phyloP scores from a whole-genome alignment of 2,888 invertebrate genomes.

The Heliothis peltigera region DNA sequence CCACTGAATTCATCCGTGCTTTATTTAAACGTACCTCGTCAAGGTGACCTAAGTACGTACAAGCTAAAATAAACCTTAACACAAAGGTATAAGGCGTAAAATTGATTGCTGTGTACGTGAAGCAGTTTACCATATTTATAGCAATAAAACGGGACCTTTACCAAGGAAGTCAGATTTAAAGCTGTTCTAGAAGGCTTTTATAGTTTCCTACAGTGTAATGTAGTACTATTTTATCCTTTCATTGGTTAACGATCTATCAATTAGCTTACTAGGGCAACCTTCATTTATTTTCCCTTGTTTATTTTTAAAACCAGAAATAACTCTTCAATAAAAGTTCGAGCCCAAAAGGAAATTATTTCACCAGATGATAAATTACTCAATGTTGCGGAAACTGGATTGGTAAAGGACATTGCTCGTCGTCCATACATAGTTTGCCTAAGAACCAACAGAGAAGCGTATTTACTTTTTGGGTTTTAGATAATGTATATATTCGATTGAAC shows the following conservation, averaged over 20 bases:
- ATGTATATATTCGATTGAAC: too few relatives aligned
- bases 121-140: constrained; percentile 28
- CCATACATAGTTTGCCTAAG: too few relatives aligned
- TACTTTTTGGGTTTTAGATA: too few relatives aligned
- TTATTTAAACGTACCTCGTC: constrained; percentile 60
- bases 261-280: neutral
- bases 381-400: constrained; percentile 3
- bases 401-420: too few relatives aligned
- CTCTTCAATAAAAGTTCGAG: neutral
- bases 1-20: constrained; percentile 64
- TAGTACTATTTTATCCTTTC: neutral
- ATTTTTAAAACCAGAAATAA: constrained; percentile 9
- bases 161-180: constrained; percentile 19
- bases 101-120: neutral
- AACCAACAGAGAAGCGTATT: too few relatives aligned
- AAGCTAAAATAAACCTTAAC: constrained; percentile 21
- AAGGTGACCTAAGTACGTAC: constrained; percentile 36
- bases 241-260: constrained; percentile 7
- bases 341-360: constrained; percentile 15
- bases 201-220: neutral
- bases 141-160: constrained; percentile 29
- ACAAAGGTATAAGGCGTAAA: neutral
- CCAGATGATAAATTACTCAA: constrained; percentile 19
- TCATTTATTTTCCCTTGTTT: constrained; percentile 5
- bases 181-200: constrained; percentile 2